Evolutionary conservation across 2,888 invertebrate genomes (phyloP), one percentile per base, ranked within the genome.

Genomic region (Meiosimyza platycephala): DNA sequence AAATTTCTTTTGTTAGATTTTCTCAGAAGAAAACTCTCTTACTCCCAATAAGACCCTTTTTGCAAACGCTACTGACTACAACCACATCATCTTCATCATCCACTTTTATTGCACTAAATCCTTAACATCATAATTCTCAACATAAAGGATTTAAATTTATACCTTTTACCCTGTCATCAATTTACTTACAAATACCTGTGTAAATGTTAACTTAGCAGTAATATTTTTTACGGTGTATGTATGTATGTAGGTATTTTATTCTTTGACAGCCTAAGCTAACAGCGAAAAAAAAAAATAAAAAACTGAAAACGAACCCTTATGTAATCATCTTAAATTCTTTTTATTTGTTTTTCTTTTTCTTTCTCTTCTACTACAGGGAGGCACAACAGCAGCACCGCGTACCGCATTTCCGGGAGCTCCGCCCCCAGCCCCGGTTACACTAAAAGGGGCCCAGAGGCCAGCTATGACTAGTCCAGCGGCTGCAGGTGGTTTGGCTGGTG

Each of bases 391-490:
- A 82, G 84, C 84, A 80, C 81, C 77, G 80, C 87, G 86, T 79
- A 86, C 83, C 80, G 84, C 85, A 75, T 87, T 84, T 78, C 86
- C 86, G 80, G 87, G 86, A 81, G 85, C 86, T 81, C 84, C 86
- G 82, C 84, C 86, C 78, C 86, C 85, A 82, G 84, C 86, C 80
- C 84, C 87, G 80, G 83, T 85, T 79, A 83, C 87, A 79, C 82
- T 87, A 74, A 87, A 87, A 84, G 86, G 87, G 83, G 84, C 83
- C 80, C 87, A 85, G 79, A 83, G 86, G 81, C 85, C 87, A 83
- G 85, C 86, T 80, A 88, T 88, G 87, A 87, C 85, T 80, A 88
- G 87, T 83, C 87, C 87, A 81, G 87, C 87, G 80, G 86, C 87
- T 81, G 87, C 85, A 78, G 84, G 86, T 80, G 87, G 86, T 76